Base-by-base conservation (phyloP, 2,797 vertebrate species). In the Dromococcyx pavoninus region DNA sequence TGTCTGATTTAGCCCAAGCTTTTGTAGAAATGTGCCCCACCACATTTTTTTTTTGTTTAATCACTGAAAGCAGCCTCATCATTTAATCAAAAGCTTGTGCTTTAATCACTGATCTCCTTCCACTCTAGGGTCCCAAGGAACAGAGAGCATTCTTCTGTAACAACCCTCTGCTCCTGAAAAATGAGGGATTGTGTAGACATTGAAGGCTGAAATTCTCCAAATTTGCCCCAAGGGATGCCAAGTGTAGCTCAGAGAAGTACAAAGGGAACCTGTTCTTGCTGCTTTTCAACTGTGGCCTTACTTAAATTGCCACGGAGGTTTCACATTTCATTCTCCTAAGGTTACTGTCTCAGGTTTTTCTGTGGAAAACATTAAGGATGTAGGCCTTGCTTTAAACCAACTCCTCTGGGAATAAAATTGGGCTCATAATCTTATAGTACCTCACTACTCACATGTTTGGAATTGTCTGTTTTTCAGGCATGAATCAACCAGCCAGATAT, bases 241-340 rank as follows among this genome's bases (percentile, higher is more conserved):
- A 95, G 94, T 75, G 90, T 5, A 81, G 89, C 85, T 77, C 91
- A 54, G 72, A 58, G 60, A 80, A 95, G 88, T 80, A 96, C 96
- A 97, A 97, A 96, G 94, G 87, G 92, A 97, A 96, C 96, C 95
- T 96, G 94, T 97, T 97, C 95, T 94, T 58, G 62, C 79, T 92
- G 89, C 93, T 92, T 97, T 97, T 91, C 92, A 93, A 95, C 92
- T 87, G 77, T 30, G 51, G 89, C 87, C 86, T 84, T 92, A 0
- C 86, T 95, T 44, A 89, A 95, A 93, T 94, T 88, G 92, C 92
- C 91, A 50, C 2, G 10, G 43, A 72, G 86, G 95, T 92, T 89
- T 97, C 95, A 84, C n/a, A 1, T 96, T 97, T 95, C 96, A 61
- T 93, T 91, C 95, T 92, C 93, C 95, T 89, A 95, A 93, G 92